These are phyloP conservation scores for Fragum whitleyi DNA, from an alignment of 2,888 invertebrate species.

Conservation along the genomic window DNA sequence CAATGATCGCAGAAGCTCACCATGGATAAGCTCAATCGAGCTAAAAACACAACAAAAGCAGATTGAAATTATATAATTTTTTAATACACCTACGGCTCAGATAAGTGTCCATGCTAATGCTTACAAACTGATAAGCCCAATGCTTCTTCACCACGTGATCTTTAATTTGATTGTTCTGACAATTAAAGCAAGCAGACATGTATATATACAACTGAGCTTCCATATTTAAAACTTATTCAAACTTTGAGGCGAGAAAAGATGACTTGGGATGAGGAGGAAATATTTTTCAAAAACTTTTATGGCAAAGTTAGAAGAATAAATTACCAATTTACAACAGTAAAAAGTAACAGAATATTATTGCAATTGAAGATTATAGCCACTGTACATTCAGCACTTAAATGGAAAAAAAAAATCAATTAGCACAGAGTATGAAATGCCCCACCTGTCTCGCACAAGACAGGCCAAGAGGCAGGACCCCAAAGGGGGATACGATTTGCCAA, in stretches of 20 bases:
- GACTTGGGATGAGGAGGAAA: background rate
- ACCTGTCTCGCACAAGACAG: background rate
- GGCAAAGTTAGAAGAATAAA: constrained; percentile 1
- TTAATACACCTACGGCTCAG: constrained; percentile 76
- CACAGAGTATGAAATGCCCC: constrained; percentile 1
- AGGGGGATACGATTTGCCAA: background rate
- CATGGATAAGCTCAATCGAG: no score
- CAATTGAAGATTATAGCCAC: background rate
- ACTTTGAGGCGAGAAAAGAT: background rate
- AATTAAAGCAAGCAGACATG: constrained; percentile 15
- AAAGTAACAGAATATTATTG: constrained; percentile 13
- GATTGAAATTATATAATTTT: constrained; percentile 75
- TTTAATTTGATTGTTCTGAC: background rate
- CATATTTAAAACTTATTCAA: background rate
- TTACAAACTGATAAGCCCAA: background rate
- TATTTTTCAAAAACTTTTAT: background rate
- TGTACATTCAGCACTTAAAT: constrained; percentile 27
- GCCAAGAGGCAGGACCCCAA: constrained; percentile 6
- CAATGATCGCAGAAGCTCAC: no score
- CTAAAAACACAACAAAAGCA: background rate
- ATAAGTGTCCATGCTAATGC: constrained; percentile 7
- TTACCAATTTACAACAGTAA: background rate
- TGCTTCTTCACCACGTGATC: background rate
- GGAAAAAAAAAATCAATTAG: constrained; percentile 1
- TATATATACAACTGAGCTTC: background rate